A percentile compares a stretch with the other conserved stretches of the same genome.
Evolutionary conservation across 2,888 invertebrate genomes (phyloP).

Genomic region (Biston betularia): DNA sequence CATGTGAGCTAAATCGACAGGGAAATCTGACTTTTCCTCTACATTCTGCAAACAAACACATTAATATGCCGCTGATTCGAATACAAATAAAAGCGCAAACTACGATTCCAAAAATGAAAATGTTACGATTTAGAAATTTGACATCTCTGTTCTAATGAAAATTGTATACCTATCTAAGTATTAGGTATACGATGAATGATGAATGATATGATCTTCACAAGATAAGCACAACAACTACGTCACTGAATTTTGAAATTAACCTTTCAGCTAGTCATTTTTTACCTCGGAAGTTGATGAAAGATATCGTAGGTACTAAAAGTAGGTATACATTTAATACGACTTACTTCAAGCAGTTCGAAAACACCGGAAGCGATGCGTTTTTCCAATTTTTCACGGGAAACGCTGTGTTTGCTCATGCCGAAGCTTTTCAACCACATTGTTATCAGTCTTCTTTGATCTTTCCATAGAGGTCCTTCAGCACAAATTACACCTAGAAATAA

Average conservation of each 20-base stretch:
- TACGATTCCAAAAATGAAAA: too few species aligned
- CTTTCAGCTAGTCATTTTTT: background rate
- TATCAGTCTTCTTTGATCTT: conserved; percentile 92
- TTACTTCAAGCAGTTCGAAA: conserved; percentile 87
- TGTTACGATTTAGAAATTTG: too few species aligned
- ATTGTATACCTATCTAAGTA: too few species aligned
- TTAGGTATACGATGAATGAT: too few species aligned
- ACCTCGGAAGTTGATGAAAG: background rate
- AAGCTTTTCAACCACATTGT: conserved; percentile 90
- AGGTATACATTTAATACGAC: conserved; percentile 32
- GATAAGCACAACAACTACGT: too few species aligned
- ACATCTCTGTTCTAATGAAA: too few species aligned
- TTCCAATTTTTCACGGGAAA: conserved; percentile 88
- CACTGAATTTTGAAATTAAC: too few species aligned
- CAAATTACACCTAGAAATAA: conserved; percentile 90
- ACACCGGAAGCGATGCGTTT: conserved; percentile 87
- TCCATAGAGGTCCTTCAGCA: conserved; percentile 93
- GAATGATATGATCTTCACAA: background rate
- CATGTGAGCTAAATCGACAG: conserved; percentile 83
- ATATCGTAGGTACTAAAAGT: background rate
- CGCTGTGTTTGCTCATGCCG: conserved; percentile 89
- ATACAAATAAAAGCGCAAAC: too few species aligned
- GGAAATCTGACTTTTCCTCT: conserved; percentile 56
- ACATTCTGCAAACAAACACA: conserved; percentile 60
- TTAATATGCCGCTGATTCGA: background rate